phyloP scores from a whole-genome alignment of 2,888 invertebrate species.

The Miltochrista miniata region DNA sequence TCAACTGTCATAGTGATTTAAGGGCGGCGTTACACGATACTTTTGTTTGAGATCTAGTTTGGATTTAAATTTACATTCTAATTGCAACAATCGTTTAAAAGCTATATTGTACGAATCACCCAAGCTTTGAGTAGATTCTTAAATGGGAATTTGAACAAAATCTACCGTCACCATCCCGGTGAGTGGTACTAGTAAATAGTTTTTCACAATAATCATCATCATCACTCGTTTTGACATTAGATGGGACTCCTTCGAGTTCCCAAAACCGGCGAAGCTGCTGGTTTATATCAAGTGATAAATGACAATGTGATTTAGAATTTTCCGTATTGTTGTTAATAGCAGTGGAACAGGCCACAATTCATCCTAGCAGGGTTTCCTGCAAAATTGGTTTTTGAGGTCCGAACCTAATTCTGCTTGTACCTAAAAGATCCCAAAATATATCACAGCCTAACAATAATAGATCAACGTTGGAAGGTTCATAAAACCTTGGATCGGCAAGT shows the following conservation, averaged over 20 bases:
- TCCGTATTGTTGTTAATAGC: background rate
- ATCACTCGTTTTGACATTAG: background rate
- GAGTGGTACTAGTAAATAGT: constrained; percentile 2
- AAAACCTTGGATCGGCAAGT: background rate
- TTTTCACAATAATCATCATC: constrained; percentile 8
- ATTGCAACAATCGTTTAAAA: background rate
- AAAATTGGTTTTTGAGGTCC: too few species aligned
- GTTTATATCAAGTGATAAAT: background rate
- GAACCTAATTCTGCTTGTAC: too few species aligned
- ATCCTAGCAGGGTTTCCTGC: too few species aligned
- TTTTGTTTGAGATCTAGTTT: background rate
- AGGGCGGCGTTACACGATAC: too few species aligned
- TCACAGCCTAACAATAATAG: too few species aligned
- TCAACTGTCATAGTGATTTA: too few species aligned
- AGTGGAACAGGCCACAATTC: background rate
- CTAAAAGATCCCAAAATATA: too few species aligned
- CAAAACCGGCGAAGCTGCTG: background rate
- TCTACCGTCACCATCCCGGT: constrained; percentile 5
- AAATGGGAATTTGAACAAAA: constrained; percentile 8
- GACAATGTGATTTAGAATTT: background rate
- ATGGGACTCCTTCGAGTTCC: background rate
- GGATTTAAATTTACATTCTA: background rate
- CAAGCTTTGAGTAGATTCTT: background rate
- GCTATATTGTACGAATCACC: background rate
- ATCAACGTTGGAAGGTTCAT: background rate